Evolutionary conservation across 2,797 vertebrate genomes (phyloP).

Genomic region (Cheirogaleus major): DNA sequence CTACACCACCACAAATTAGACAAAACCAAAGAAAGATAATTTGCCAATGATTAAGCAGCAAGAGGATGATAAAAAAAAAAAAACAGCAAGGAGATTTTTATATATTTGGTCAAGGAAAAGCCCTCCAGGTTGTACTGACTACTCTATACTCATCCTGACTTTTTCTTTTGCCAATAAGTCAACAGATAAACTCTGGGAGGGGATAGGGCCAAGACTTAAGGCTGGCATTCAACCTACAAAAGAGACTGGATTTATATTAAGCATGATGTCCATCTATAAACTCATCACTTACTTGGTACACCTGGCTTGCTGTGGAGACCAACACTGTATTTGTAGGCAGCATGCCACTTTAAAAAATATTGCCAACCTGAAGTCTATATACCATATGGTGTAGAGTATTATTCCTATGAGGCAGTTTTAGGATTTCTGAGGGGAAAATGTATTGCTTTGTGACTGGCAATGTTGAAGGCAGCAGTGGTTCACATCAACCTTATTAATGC

Average conservation of each 20-base stretch:
- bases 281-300: neutral
- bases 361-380: neutral
- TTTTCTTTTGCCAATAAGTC: neutral
- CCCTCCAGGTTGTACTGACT: neutral
- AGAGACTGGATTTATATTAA: neutral
- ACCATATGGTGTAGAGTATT: neutral
- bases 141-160: neutral
- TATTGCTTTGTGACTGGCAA: neutral
- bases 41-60: neutral
- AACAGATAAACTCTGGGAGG: neutral
- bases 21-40: neutral
- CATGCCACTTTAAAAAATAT: neutral
- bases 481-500: slow-evolving; percentile 8
- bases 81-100: neutral
- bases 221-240: neutral
- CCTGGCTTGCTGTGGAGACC: neutral
- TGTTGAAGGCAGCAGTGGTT: neutral
- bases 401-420: neutral
- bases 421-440: neutral
- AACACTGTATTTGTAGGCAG: neutral
- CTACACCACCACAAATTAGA: fast-evolving
- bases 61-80: neutral
- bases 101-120: neutral
- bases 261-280: neutral
- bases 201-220: neutral